Base-by-base conservation (phyloP, 2,888 invertebrate species). In the Hydrotaea diabolus region DNA sequence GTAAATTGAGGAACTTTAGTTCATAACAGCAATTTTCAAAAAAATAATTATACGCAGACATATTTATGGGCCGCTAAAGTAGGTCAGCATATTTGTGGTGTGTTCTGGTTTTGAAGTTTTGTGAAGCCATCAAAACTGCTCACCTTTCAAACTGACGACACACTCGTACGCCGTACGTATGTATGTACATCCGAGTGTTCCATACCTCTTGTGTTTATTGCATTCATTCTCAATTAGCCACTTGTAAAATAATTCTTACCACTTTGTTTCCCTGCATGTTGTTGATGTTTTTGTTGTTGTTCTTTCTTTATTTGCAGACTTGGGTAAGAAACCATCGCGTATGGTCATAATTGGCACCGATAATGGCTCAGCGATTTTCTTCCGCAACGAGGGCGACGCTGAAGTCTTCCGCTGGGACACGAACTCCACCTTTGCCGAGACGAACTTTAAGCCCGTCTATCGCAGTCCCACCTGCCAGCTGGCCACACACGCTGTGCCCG, bases 311-410 rank as follows among this genome's bases (percentile, higher is more conserved):
- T 76, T 83, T 79, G 13, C 77, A 88, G 94, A 95, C 88, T 90
- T 94, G 39, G 95, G 95, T 8, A 89, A 90, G 1, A 95, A 95
- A 87, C 93, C 93, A 0, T 92, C 91, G n/a, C 94, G 93, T 85
- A 92, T 95, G 87, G 93, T 95, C 0, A 90, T 95, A 19, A 92
- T 95, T 55, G 95, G 95, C 46, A 95, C 95, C 0, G 95, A 95
- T 90, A 93, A 94, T 79, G 94, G 94, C 1, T 93, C 93, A 3
- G 94, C 94, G 2, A 90, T 95, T 36, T 94, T 93, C 91, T 94
- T 95, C 93, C 93, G 95, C 8, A 93, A 93, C 89, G 94, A 94
- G 88, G 94, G 92, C 77, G 91, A 94, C 86, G 90, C 93, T 0
- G 94, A 94, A 72, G 92, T 95, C 0, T 95, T 93, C 90, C 91